These are phyloP conservation scores for Loxodonta africana DNA, from an alignment of 2,113 vertebrate genomes.

Conservation along the genomic window DNA sequence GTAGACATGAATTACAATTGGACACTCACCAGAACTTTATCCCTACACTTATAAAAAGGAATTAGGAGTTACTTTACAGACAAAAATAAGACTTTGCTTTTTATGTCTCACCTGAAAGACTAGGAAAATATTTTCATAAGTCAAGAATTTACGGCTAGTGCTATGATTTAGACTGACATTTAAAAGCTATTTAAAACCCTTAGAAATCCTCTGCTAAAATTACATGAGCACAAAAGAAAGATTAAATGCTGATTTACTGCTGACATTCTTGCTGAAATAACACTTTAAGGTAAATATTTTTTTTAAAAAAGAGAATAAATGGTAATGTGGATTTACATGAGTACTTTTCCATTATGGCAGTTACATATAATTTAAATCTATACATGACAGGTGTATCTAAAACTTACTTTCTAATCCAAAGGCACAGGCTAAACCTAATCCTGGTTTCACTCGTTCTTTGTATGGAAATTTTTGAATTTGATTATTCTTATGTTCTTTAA, in stretches of 20 bases:
- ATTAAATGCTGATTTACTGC: constrained; percentile 48
- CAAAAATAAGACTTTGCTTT: constrained; percentile 71
- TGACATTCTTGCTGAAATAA: constrained; percentile 48
- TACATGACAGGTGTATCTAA: background rate
- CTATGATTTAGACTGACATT: constrained; percentile 67
- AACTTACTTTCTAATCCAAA: constrained; percentile 41
- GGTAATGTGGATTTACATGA: background rate
- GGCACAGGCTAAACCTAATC: constrained; percentile 8
- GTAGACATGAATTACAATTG: constrained; percentile 50
- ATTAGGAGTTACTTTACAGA: constrained; percentile 68
- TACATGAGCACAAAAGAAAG: constrained; percentile 62
- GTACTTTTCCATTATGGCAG: background rate
- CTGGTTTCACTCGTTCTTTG: background rate
- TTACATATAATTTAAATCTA: constrained; percentile 28
- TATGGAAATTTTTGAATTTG: constrained; percentile 29
- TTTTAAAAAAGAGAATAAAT: constrained; percentile 20
- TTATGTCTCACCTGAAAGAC: constrained; percentile 74
- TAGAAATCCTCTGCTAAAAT: constrained; percentile 64
- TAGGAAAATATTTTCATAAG: constrained; percentile 70
- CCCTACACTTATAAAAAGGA: constrained; percentile 72
- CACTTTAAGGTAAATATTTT: constrained; percentile 7
- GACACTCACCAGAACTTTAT: constrained; percentile 66
- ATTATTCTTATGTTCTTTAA: constrained; percentile 55
- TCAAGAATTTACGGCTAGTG: constrained; percentile 56
- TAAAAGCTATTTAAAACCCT: constrained; percentile 65